Percentiles rank a stretch among this genome's conserved stretches.
These are phyloP conservation scores for Globicephala melas DNA, from an alignment of 2,113 vertebrate genomes.

Conservation along the genomic window DNA sequence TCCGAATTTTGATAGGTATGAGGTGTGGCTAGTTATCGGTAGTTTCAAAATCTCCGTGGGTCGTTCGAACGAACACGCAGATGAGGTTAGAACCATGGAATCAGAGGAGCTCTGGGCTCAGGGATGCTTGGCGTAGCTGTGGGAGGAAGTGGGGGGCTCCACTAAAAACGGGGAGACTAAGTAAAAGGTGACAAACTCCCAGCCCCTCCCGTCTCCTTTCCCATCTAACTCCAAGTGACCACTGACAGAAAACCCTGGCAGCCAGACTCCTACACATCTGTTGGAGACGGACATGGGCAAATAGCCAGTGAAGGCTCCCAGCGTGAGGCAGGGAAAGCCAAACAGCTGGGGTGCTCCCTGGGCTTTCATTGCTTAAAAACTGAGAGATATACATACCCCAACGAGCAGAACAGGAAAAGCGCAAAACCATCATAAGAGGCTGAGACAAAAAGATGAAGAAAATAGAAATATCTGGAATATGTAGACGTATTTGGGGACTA, in stretches of 20 bases:
- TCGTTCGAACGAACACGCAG: background rate
- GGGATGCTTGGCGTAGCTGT: background rate
- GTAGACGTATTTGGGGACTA: background rate
- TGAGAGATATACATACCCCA: background rate
- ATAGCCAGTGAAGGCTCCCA: background rate
- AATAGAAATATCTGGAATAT: background rate
- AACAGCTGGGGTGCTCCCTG: background rate
- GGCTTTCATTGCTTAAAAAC: background rate
- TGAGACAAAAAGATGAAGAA: background rate
- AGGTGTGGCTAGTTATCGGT: background rate
- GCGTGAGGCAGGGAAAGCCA: background rate
- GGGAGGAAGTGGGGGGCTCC: background rate
- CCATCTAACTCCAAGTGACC: background rate
- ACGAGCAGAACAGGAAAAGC: background rate
- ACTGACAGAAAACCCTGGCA: background rate
- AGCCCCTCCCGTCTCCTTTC: background rate
- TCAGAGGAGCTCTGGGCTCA: background rate
- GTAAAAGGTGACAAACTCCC: background rate
- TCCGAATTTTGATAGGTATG: background rate
- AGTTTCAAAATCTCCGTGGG: background rate
- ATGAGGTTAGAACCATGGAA: background rate
- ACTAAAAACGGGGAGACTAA: background rate
- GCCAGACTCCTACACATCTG: background rate
- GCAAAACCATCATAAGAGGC: background rate
- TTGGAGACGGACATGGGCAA: rapidly evolving